Percentiles rank a stretch among this genome's conserved stretches.
Evolutionary conservation across 1,140 invertebrate genomes (phyloP).

Genomic region (Papilio dardanus): DNA sequence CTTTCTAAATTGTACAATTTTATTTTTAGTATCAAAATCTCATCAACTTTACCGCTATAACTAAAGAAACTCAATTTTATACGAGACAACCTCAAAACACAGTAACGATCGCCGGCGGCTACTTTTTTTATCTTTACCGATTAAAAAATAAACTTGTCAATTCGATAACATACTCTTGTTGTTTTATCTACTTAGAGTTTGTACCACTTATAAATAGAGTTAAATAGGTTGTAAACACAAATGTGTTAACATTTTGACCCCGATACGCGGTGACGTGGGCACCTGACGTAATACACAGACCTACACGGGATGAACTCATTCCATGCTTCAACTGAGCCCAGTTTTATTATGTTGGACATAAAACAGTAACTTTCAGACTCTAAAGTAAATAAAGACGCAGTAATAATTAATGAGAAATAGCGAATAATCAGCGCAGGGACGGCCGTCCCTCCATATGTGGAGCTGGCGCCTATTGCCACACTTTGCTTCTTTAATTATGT

Average conservation of each 20-base stretch:
- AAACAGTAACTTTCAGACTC: neutral
- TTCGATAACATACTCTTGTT: slow-evolving; percentile 37
- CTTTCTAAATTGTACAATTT: slow-evolving; percentile 2
- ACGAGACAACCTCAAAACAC: slow-evolving; percentile 11
- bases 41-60: slow-evolving; percentile 9
- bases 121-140: slow-evolving; percentile 34
- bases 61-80: slow-evolving; percentile 1
- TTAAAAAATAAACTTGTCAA: slow-evolving; percentile 40
- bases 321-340: slow-evolving; percentile 51
- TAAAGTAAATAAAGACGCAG: no score
- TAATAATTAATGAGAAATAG: no score
- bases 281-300: slow-evolving; percentile 59
- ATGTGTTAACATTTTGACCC: slow-evolving; percentile 71
- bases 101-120: slow-evolving; percentile 4
- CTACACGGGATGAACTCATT: slow-evolving; percentile 52
- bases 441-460: no score
- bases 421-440: no score
- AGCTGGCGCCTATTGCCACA: no score
- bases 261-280: slow-evolving; percentile 68
- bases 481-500: no score
- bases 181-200: slow-evolving; percentile 51
- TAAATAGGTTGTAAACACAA: slow-evolving; percentile 70
- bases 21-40: slow-evolving; percentile 17
- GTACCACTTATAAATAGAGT: slow-evolving; percentile 56
- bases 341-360: slow-evolving; percentile 46